Conservation (phyloP, 2,797 vertebrate genomes). For the Lepilemur ruficaudatus region DNA sequence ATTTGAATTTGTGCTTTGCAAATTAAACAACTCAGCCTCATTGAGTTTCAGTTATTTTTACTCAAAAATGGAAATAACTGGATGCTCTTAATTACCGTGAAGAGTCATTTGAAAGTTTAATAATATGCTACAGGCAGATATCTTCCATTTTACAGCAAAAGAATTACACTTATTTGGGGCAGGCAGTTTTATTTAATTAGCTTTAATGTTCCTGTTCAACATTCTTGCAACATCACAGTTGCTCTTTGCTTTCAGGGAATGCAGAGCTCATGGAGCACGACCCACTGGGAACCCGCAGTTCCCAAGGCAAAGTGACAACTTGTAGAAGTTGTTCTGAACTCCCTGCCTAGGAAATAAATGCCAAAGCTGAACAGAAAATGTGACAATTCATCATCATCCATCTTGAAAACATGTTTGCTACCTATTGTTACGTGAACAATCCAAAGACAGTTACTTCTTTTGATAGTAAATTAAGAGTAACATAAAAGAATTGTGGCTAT, state of each 20-base stretch:
- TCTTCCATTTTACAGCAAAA: conserved; percentile 20
- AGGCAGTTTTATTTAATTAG: conserved; percentile 4
- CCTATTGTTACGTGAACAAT: not conserved
- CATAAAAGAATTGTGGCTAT: not conserved
- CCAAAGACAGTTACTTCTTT: not conserved
- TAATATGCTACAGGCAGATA: not conserved
- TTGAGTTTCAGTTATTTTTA: not conserved
- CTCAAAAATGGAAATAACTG: conserved; percentile 24
- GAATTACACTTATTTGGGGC: not conserved
- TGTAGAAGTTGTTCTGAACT: not conserved
- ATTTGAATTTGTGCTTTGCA: not conserved
- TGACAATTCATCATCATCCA: not conserved
- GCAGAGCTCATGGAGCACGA: not conserved
- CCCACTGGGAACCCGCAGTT: not conserved
- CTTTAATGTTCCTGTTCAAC: not conserved
- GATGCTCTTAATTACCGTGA: not conserved
- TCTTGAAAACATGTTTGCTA: not conserved
- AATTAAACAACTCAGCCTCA: not conserved
- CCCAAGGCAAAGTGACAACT: not conserved
- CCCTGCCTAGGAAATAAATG: not conserved
- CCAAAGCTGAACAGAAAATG: not conserved
- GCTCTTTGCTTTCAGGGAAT: not conserved
- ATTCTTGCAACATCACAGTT: not conserved
- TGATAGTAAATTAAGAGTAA: not conserved
- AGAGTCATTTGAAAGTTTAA: conserved; percentile 22